Evolutionary conservation across 1,140 invertebrate species (phyloP).

Genomic region (Brachystomella parvula): DNA sequence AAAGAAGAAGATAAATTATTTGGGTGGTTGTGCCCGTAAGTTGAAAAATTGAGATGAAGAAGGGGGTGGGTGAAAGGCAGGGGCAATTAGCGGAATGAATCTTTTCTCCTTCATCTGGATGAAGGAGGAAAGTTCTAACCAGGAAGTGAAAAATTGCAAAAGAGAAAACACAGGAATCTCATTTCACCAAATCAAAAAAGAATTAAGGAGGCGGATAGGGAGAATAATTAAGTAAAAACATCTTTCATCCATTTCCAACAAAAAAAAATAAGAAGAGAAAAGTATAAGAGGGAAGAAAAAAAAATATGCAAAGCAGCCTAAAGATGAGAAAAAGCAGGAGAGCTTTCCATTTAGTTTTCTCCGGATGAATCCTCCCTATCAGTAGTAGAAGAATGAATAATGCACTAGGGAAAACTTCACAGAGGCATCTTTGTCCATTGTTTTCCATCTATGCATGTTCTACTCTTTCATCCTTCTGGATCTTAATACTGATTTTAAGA

Average conservation of each 20-base stretch:
- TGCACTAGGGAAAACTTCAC: too few relatives aligned
- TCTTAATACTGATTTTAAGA: too few relatives aligned
- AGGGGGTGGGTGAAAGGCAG: background rate
- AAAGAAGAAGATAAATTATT: slow-evolving; percentile 11
- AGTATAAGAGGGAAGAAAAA: background rate
- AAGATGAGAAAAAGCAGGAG: too few relatives aligned
- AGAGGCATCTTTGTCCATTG: too few relatives aligned
- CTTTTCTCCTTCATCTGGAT: background rate
- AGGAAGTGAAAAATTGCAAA: slow-evolving; percentile 7
- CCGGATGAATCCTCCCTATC: too few relatives aligned
- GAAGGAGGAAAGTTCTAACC: too few relatives aligned
- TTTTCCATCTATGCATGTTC: too few relatives aligned
- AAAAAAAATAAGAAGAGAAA: too few relatives aligned
- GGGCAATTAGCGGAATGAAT: slow-evolving; percentile 8
- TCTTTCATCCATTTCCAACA: background rate
- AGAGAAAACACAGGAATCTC: slow-evolving; percentile 7
- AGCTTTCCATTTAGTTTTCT: too few relatives aligned
- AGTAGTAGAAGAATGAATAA: too few relatives aligned
- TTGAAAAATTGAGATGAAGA: slow-evolving; percentile 1
- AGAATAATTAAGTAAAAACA: background rate
- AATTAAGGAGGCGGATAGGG: background rate
- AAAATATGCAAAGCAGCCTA: background rate
- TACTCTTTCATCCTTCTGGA: too few relatives aligned
- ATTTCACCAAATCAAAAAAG: slow-evolving; percentile 10
- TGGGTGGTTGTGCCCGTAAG: background rate